These are phyloP conservation scores for Tetanocera ferruginea DNA, from an alignment of 2,888 invertebrate species.

Conservation along the genomic window DNA sequence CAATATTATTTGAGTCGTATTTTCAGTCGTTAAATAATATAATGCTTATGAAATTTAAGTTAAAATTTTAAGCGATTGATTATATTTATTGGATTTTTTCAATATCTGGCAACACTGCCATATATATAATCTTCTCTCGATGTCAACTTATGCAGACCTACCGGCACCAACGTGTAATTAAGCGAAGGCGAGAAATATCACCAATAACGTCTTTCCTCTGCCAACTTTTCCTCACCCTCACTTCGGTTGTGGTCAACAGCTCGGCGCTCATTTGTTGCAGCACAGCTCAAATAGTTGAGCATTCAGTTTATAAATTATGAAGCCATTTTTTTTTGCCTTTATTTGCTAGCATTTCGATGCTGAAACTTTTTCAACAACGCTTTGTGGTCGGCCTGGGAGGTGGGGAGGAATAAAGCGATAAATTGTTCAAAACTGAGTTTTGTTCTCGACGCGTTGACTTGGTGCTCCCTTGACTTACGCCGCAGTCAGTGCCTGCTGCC, in stretches of 20 bases:
- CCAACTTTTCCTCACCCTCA: neutral
- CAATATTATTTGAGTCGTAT: too few relatives aligned
- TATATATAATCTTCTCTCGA: neutral
- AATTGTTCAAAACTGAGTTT: neutral
- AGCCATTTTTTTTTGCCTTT: neutral
- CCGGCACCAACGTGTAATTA: conserved; percentile 19
- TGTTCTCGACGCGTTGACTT: neutral
- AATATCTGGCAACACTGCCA: neutral
- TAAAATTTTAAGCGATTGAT: too few relatives aligned
- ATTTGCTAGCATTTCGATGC: neutral
- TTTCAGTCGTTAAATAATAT: too few relatives aligned
- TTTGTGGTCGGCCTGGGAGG: neutral
- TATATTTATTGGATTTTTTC: neutral
- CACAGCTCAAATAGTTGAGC: neutral
- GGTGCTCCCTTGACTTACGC: neutral
- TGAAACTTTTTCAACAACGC: conserved; percentile 6
- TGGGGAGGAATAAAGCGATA: conserved; percentile 5
- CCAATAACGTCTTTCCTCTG: neutral
- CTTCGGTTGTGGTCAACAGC: neutral
- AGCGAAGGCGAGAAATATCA: conserved; percentile 14
- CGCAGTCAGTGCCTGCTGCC: neutral
- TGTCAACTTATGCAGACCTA: neutral
- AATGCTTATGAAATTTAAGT: too few relatives aligned
- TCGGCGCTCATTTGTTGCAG: neutral
- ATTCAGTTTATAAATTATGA: conserved; percentile 4